phyloP scores from a whole-genome alignment of 2,113 vertebrate genomes.

The Melozone crissalis region DNA sequence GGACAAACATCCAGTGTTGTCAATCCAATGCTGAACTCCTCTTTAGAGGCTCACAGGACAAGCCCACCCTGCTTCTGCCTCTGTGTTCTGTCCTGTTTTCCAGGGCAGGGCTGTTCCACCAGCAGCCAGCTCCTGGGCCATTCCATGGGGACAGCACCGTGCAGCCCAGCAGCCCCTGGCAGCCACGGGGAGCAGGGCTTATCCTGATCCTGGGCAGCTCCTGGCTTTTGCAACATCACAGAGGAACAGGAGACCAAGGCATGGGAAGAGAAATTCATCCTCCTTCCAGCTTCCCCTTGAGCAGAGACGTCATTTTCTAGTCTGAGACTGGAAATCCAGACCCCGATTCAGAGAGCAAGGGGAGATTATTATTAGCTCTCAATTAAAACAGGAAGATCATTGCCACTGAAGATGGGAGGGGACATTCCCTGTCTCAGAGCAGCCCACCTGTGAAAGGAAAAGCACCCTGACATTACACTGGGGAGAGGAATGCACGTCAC shows the following conservation, averaged over 20 bases:
- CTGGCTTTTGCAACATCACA: not conserved
- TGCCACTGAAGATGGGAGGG: not conserved
- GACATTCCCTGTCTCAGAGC: not conserved
- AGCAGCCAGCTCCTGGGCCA: not conserved
- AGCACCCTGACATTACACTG: not conserved
- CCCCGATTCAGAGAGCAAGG: fast-evolving
- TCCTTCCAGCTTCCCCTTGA: not conserved
- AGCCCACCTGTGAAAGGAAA: not conserved
- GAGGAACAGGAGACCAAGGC: not conserved
- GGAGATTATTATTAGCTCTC: not conserved
- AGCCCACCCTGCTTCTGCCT: not conserved
- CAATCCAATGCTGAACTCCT: not conserved
- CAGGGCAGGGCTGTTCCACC: not conserved
- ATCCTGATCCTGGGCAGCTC: not conserved
- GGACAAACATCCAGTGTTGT: fast-evolving
- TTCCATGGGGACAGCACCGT: fast-evolving
- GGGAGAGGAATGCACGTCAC: not conserved
- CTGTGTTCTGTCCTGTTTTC: not conserved
- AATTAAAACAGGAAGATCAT: not conserved
- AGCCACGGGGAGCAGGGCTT: not conserved
- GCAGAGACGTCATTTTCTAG: not conserved
- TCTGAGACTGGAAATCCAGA: not conserved
- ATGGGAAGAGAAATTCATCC: not conserved
- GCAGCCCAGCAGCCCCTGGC: not conserved
- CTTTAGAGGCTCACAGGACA: not conserved